Base-by-base conservation (phyloP, 1,140 invertebrate species). In the Capitella teleta region DNA sequence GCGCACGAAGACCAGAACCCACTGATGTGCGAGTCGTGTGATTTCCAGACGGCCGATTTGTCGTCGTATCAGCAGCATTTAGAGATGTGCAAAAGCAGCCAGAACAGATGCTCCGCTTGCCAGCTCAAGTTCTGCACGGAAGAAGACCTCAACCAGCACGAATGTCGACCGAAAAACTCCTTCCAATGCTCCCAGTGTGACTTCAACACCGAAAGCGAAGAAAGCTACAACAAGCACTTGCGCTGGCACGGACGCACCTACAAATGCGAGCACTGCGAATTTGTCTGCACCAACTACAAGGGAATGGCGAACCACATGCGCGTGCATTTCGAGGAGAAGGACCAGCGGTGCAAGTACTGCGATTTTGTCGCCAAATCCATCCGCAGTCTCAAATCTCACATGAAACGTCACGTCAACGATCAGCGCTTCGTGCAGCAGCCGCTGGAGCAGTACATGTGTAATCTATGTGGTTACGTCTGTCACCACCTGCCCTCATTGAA, bases 401-500 rank as follows among this genome's bases (percentile, higher is more conserved):
- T 70, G 65, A 68, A 69, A 50, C 58, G 68, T 14, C 68, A 70
- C 47, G 57, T 65, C 38, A 70, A 69, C 47, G 68, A 70, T 54
- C 65, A 69, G 47, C 54, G 45, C 10, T 47, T 28, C 48, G 66
- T 70, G n/a, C 62, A 67, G 41, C 68, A 68, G 55, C 68, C 66
- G 0, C 53, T 68, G 34, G 66, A 72, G 47, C 67, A 72, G 54
- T 72, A 72, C 52, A 69, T 66, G 47, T 72, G 69, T 57, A 64
- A 66, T 45, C 49, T 72, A n/a, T 72, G 69, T 57, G 66, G 66
- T 21, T 72, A 72, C 49, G 64, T 72, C 8, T 72, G 69, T 47
- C 66, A 72, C 51, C 69, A 72, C 57, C 51, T 72, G 49, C 69
- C 69, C 0, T 70, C 69, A 1, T 54, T 72, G 10, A 72, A 72